Base-by-base conservation (phyloP, 2,888 invertebrate species). In the Trichogramma dendrolimi region DNA sequence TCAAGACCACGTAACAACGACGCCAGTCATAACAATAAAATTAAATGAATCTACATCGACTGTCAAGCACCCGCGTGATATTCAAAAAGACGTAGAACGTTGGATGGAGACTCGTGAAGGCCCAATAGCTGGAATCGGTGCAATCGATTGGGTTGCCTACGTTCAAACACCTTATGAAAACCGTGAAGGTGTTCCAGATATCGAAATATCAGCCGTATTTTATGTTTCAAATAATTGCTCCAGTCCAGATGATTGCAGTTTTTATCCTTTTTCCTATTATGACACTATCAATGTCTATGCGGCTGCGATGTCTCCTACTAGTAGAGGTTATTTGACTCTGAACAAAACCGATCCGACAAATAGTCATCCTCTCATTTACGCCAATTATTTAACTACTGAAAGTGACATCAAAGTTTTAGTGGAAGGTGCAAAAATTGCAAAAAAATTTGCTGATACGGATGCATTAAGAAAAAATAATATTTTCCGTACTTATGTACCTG, bases 331-430 rank as follows among this genome's bases (percentile, higher is more conserved):
- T 53, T 73, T 89, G n/a, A 71, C 81, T 63, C 77, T 93, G 2
- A 87, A 87, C 69, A 80, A 83, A 1, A 84, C 85, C 0, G 86
- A 93, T 79, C 92, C 92, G 0, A 72, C 85, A 55, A 84, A 84
- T 72, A 87, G 89, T 1, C 82, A 83, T 55, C 93, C 93, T 0
- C 76, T 88, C 62, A 88, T 94, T 67, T 87, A 87, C 70, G 85
- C 92, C 0, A 86, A 86, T 68, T 86, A 86, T 55, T 87, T 87
- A 59, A 83, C 83, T 0, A 82, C 84, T 27, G 80, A 83, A 68
- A 81, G 84, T 57, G 91, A 91, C 72, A 65, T 88, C 6, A 80
- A 84, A 56, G 80, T 82, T 10, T 80, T 89, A 67, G 76, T 87
- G n/a, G 83, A 84, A 70, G 87, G 86, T 1, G 78, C 86, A 41